Evolutionary conservation across 2,113 vertebrate species (phyloP).

Genomic region (Rousettus leschenaultii): DNA sequence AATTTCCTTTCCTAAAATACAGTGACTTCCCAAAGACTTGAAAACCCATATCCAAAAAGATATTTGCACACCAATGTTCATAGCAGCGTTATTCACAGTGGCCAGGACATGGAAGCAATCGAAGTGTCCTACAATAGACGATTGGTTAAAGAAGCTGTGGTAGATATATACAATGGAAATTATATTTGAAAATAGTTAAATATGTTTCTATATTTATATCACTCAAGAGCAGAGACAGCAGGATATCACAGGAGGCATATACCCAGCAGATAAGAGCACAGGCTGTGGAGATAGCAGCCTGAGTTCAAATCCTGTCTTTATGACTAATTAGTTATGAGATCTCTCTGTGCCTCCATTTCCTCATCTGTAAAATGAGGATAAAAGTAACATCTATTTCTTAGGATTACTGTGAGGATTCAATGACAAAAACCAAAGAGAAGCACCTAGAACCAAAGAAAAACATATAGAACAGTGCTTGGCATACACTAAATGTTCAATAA

Average conservation of each 20-base stretch:
- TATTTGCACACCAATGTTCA: too few species aligned
- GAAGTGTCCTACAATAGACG: too few species aligned
- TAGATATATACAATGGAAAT: neutral
- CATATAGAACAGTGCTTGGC: neutral
- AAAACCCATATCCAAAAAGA: too few species aligned
- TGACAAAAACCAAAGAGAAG: neutral
- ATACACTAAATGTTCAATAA: neutral
- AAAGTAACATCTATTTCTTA: conserved; percentile 3
- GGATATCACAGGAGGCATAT: neutral
- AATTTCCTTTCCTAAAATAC: neutral
- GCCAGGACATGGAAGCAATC: too few species aligned
- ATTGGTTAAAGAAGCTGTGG: too few species aligned
- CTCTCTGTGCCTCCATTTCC: neutral
- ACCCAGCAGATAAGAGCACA: neutral
- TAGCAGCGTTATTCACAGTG: too few species aligned
- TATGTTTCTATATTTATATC: neutral
- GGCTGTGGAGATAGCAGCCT: neutral
- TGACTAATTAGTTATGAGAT: neutral
- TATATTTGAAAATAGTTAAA: neutral
- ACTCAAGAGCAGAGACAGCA: neutral
- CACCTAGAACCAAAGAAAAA: neutral
- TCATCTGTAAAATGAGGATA: neutral
- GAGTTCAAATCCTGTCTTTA: conserved; percentile 24
- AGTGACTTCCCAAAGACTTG: too few species aligned
- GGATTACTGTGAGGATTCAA: neutral